These are phyloP conservation scores for Megaleporinus macrocephalus DNA, from an alignment of 2,113 vertebrate species.

Conservation along the genomic window DNA sequence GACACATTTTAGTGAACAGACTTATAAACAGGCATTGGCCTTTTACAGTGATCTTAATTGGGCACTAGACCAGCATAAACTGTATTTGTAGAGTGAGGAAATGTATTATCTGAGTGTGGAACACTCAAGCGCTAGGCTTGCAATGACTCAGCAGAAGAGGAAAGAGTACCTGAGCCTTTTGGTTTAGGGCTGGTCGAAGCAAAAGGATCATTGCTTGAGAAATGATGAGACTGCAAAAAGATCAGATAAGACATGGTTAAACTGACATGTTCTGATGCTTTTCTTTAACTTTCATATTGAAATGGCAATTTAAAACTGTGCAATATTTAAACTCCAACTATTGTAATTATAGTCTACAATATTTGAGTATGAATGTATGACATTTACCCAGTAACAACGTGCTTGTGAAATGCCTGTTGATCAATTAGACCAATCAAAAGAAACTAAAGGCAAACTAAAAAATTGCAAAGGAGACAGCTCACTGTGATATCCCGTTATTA, in stretches of 20 bases:
- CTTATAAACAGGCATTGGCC: neutral
- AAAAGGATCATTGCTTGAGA: constrained; percentile 89
- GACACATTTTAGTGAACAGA: neutral
- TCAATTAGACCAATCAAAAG: too few species aligned
- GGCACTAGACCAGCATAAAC: constrained; percentile 2
- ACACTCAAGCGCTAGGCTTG: neutral
- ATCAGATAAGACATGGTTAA: neutral
- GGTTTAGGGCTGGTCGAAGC: constrained; percentile 83
- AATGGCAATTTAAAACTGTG: too few species aligned
- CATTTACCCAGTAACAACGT: too few species aligned
- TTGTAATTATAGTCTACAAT: too few species aligned
- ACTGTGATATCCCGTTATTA: too few species aligned
- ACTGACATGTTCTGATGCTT: neutral
- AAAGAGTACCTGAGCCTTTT: constrained; percentile 87
- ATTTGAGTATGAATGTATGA: too few species aligned
- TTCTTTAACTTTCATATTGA: neutral
- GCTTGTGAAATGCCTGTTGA: too few species aligned
- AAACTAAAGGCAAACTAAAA: too few species aligned
- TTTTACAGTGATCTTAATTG: neutral
- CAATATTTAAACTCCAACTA: too few species aligned
- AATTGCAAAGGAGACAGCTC: too few species aligned
- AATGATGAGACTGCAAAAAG: constrained; percentile 81
- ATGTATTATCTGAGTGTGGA: neutral
- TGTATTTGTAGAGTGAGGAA: neutral
- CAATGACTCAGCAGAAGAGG: constrained; percentile 31